phyloP scores from a whole-genome alignment of 1,140 invertebrate genomes.

The Maniola jurtina region DNA sequence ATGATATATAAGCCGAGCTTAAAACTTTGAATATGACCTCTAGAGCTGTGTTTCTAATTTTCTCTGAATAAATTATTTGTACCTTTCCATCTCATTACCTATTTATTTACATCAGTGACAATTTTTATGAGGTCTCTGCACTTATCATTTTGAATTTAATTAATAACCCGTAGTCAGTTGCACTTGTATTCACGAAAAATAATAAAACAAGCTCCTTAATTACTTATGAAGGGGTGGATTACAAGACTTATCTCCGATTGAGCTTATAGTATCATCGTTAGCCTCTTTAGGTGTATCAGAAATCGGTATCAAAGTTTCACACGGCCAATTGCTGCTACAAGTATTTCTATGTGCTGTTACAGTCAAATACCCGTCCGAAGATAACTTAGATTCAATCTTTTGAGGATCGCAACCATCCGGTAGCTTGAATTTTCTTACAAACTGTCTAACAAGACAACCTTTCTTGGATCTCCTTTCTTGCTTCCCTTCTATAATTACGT shows the following conservation, averaged over 20 bases:
- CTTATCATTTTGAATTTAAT: too few species aligned
- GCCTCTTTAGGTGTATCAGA: slow-evolving; percentile 1
- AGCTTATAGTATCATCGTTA: background rate
- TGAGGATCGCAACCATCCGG: slow-evolving; percentile 55
- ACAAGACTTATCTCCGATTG: background rate
- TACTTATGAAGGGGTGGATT: background rate
- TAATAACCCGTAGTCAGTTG: too few species aligned
- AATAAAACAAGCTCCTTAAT: background rate
- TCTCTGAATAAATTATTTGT: too few species aligned
- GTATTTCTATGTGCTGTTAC: slow-evolving; percentile 50
- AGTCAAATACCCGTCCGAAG: slow-evolving; percentile 55
- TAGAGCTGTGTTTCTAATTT: too few species aligned
- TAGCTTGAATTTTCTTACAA: slow-evolving; percentile 59
- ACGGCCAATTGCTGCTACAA: slow-evolving; percentile 38
- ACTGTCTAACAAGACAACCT: slow-evolving; percentile 49
- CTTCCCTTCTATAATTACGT: slow-evolving; percentile 64
- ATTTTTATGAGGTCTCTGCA: too few species aligned
- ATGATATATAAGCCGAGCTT: too few species aligned
- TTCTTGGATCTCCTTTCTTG: slow-evolving; percentile 54
- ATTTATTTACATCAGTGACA: too few species aligned
- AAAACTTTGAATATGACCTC: too few species aligned
- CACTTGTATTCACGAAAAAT: background rate
- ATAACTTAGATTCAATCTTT: slow-evolving; percentile 47
- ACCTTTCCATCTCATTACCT: too few species aligned
- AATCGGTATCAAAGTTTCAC: slow-evolving; percentile 54